Conservation (phyloP, 2,113 vertebrate genomes). For the Macrotus californicus region DNA sequence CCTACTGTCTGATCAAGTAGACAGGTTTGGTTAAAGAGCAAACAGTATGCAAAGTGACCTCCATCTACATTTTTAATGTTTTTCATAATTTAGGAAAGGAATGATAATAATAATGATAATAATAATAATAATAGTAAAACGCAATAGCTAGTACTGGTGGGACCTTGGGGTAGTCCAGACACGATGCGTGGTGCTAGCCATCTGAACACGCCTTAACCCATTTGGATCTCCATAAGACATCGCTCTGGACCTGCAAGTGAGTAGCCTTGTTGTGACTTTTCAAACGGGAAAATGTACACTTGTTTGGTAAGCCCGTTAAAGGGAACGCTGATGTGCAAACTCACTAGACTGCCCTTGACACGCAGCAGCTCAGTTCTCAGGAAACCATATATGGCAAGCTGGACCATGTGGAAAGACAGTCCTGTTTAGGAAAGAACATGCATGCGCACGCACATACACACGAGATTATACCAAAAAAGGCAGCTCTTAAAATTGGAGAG, state of each 20-base stretch:
- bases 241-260: background rate
- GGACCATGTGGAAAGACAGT: background rate
- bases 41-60: background rate
- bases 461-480: background rate
- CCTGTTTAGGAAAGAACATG: background rate
- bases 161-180: background rate
- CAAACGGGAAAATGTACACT: background rate
- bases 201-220: background rate
- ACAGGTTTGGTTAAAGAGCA: background rate
- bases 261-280: background rate
- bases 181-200: accelerated
- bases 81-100: background rate
- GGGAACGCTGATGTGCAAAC: background rate
- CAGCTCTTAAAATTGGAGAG: background rate
- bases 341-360: background rate
- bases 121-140: background rate
- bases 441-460: background rate
- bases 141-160: background rate
- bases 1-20: background rate
- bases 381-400: background rate
- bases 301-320: background rate
- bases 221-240: background rate
- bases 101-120: background rate
- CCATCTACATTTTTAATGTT: background rate
- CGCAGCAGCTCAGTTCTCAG: background rate